Conservation (phyloP, 1,140 invertebrate genomes). For the Sycobia sp. region DNA sequence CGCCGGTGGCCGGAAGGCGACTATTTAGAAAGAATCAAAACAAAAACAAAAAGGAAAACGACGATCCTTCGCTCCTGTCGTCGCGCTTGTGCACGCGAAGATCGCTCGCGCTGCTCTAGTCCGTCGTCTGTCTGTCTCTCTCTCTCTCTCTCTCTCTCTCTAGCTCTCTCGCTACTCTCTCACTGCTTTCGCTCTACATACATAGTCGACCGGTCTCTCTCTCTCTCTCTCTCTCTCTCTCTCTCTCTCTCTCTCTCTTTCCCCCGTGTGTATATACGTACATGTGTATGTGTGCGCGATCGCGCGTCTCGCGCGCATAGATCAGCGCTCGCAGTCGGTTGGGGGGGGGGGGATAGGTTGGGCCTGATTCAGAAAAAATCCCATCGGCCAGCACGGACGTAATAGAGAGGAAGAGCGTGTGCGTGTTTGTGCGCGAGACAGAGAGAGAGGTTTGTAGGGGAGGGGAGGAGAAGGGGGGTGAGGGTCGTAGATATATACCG, state of each 20-base stretch:
- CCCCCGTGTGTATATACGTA: too few relatives aligned
- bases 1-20: constrained; percentile 48
- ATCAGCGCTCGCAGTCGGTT: not conserved
- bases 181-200: not conserved
- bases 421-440: constrained; percentile 10
- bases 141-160: too few relatives aligned
- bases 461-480: not conserved
- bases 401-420: not conserved
- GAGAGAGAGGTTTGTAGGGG: constrained; percentile 32
- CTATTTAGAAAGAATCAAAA: too few relatives aligned
- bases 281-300: not conserved
- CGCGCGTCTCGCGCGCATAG: not conserved
- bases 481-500: not conserved
- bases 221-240: not conserved
- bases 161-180: too few relatives aligned
- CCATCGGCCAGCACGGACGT: too few relatives aligned
- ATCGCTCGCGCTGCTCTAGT: constrained; percentile 8
- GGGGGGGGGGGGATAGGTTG: constrained; percentile 19
- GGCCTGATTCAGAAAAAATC: too few relatives aligned
- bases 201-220: too few relatives aligned
- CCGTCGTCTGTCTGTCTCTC: not conserved
- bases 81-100: too few relatives aligned
- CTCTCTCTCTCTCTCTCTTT: not conserved
- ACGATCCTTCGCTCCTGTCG: too few relatives aligned
- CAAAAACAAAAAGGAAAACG: too few relatives aligned